These are phyloP conservation scores for Ischnus inquisitorius DNA, from an alignment of 2,888 invertebrate species.

Conservation along the genomic window DNA sequence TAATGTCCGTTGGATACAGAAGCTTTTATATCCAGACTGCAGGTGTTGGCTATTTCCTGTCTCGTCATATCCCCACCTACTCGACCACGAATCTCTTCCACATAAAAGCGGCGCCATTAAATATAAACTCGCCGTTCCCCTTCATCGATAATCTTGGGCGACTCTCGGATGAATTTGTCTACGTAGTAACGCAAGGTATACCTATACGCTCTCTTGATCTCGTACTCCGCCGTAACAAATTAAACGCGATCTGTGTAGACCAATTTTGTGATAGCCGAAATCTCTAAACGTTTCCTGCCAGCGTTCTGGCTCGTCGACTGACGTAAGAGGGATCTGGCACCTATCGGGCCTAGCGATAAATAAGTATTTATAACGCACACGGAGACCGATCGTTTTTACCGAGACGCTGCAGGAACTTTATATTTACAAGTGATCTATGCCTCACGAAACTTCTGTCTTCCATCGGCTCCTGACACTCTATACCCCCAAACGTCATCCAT, in stretches of 20 bases:
- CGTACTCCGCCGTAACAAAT: conserved; percentile 2
- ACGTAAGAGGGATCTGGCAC: conserved; percentile 78
- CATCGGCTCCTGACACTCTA: background rate
- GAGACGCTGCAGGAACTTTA: conserved; percentile 45
- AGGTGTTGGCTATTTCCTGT: conserved; percentile 20
- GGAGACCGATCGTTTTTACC: conserved; percentile 35
- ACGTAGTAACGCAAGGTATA: background rate
- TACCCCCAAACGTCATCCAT: background rate
- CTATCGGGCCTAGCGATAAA: conserved; percentile 73
- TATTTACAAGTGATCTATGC: conserved; percentile 54
- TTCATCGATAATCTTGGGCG: conserved; percentile 46
- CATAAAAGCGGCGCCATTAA: conserved; percentile 27
- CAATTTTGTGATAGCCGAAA: conserved; percentile 38
- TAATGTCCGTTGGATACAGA: conserved; percentile 45
- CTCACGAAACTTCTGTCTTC: conserved; percentile 63
- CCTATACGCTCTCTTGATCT: background rate
- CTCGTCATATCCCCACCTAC: conserved; percentile 24
- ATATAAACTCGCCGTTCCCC: conserved; percentile 40
- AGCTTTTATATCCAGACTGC: conserved; percentile 24
- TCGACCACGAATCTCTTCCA: background rate
- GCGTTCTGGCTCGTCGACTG: conserved; percentile 68
- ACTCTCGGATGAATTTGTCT: background rate
- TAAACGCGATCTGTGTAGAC: background rate
- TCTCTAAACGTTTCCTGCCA: conserved; percentile 41
- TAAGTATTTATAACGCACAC: conserved; percentile 80